Evolutionary conservation across 2,113 vertebrate species (phyloP).

Genomic region (Pangasianodon gigas): DNA sequence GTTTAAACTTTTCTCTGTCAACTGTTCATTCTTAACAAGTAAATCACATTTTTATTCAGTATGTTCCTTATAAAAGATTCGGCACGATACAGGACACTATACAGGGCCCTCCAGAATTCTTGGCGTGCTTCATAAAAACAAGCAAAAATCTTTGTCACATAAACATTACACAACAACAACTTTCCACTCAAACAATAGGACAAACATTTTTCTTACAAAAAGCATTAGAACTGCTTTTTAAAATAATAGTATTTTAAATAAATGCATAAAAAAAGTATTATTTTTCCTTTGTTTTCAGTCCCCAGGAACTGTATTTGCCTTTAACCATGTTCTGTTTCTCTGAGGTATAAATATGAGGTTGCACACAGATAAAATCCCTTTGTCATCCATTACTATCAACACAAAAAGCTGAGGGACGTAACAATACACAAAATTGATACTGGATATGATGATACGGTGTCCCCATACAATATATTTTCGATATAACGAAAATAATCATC

Average conservation of each 20-base stretch:
- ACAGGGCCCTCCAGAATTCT: neutral
- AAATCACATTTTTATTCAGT: constrained; percentile 18
- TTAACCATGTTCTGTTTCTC: neutral
- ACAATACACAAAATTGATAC: neutral
- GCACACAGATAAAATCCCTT: neutral
- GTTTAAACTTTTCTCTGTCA: neutral
- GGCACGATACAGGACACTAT: neutral
- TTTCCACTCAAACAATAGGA: neutral
- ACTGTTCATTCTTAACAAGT: neutral
- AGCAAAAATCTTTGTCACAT: neutral
- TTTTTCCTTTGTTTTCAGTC: neutral
- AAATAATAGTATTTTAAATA: neutral
- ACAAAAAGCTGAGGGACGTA: neutral
- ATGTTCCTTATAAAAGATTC: constrained; percentile 11
- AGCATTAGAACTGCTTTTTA: neutral
- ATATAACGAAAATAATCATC: neutral
- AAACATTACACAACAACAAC: neutral
- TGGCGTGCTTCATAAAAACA: neutral
- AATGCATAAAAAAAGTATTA: neutral
- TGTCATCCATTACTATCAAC: neutral
- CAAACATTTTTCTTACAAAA: neutral
- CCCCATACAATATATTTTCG: neutral
- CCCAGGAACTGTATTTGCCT: neutral
- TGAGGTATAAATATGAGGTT: neutral
- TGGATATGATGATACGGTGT: neutral